Conservation (phyloP, 2,888 invertebrate genomes). For the Platycnemis pennipes region DNA sequence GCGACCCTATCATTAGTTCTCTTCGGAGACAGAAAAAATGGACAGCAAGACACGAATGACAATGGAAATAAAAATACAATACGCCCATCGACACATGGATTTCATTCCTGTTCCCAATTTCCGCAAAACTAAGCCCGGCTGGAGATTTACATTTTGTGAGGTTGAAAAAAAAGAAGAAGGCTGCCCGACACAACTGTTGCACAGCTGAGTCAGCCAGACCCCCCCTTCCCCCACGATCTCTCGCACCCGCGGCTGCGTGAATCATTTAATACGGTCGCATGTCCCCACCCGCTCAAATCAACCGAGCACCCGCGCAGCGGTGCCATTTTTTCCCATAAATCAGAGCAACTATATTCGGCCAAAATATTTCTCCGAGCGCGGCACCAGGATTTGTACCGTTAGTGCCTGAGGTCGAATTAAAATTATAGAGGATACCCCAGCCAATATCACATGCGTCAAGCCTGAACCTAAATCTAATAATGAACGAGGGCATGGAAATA, state of each 20-base stretch:
- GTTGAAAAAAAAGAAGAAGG: background rate
- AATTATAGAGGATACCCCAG: background rate
- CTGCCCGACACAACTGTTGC: background rate
- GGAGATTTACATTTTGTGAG: background rate
- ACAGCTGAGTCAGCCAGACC: background rate
- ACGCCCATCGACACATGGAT: background rate
- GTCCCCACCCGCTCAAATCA: background rate
- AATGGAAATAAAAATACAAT: background rate
- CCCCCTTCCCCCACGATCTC: background rate
- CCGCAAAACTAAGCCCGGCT: background rate
- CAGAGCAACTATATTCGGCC: background rate
- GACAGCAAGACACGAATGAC: background rate
- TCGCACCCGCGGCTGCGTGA: background rate
- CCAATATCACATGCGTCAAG: background rate
- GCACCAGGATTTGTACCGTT: background rate
- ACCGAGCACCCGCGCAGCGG: background rate
- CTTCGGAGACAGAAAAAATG: background rate
- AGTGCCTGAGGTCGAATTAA: background rate
- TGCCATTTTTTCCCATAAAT: background rate
- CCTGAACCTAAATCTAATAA: background rate
- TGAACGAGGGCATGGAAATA: too few relatives aligned
- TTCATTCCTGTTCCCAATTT: background rate
- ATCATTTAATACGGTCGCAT: conserved; percentile 18
- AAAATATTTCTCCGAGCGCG: background rate
- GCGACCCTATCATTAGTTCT: too few relatives aligned